These are phyloP conservation scores for Etia nguti DNA, from an alignment of 2,113 vertebrate species.

Conservation along the genomic window DNA sequence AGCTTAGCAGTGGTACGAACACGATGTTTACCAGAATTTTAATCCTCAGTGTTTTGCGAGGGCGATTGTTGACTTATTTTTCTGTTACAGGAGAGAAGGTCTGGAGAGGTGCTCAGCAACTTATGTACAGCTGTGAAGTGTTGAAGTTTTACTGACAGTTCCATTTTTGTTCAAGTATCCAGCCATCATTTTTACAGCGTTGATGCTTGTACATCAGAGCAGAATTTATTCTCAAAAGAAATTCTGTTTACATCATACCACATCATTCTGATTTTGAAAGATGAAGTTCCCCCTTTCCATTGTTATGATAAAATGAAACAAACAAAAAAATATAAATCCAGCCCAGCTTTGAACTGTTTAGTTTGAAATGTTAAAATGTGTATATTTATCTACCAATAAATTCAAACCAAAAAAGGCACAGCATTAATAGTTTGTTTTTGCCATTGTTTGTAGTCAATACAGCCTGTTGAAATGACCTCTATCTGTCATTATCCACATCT, in stretches of 20 bases:
- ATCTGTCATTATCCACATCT: background rate
- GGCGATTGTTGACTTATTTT: background rate
- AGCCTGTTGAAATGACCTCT: background rate
- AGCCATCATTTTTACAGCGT: background rate
- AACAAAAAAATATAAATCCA: background rate
- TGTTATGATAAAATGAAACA: background rate
- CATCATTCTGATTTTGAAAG: background rate
- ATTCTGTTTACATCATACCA: background rate
- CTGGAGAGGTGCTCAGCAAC: slow-evolving; percentile 57
- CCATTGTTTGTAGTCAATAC: background rate
- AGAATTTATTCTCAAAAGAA: background rate
- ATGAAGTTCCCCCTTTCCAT: too few species aligned
- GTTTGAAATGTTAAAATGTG: background rate
- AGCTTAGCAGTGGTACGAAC: background rate
- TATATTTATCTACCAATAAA: background rate
- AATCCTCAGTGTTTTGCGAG: background rate
- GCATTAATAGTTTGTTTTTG: background rate
- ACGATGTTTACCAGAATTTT: background rate
- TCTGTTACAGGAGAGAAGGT: slow-evolving; percentile 51
- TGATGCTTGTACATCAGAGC: background rate
- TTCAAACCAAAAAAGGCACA: background rate
- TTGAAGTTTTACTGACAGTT: background rate
- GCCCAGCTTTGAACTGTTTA: background rate
- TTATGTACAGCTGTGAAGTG: background rate
- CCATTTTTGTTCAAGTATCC: background rate